phyloP scores from a whole-genome alignment of 2,888 invertebrate species.

The Conchocele bisecta region DNA sequence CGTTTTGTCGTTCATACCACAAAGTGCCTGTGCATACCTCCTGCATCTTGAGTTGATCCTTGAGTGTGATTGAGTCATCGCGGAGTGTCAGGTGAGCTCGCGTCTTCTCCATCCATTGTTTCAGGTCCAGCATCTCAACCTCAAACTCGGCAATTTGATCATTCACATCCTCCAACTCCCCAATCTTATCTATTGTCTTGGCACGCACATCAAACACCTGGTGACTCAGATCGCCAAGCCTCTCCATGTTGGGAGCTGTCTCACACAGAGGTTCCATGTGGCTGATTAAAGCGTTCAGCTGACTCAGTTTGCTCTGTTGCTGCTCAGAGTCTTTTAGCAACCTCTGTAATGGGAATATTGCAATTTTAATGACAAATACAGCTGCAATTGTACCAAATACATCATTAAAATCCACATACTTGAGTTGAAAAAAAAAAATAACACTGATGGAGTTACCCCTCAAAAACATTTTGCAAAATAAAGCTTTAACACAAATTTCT shows the following conservation, averaged over 20 bases:
- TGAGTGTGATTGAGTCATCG: slow-evolving; percentile 71
- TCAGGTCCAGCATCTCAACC: slow-evolving; percentile 94
- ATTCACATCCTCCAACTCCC: slow-evolving; percentile 93
- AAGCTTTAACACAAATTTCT: too few species aligned
- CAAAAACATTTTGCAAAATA: too few species aligned
- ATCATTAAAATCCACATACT: too few species aligned
- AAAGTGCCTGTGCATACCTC: slow-evolving; percentile 68
- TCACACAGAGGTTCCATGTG: slow-evolving; percentile 72
- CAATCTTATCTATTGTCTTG: slow-evolving; percentile 80
- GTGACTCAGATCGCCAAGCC: slow-evolving; percentile 64
- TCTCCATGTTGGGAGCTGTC: slow-evolving; percentile 59
- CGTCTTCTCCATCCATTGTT: slow-evolving; percentile 94
- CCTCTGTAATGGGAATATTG: slow-evolving; percentile 56
- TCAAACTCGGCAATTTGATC: slow-evolving; percentile 99
- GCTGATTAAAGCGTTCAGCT: slow-evolving; percentile 67
- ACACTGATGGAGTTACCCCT: too few species aligned
- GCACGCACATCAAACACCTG: slow-evolving; percentile 61
- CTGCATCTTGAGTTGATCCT: slow-evolving; percentile 70
- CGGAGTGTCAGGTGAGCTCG: slow-evolving; percentile 82
- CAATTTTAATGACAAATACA: too few species aligned
- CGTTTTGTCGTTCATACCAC: too few species aligned
- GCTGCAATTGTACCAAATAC: too few species aligned
- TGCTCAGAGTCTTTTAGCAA: slow-evolving; percentile 68
- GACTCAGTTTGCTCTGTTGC: slow-evolving; percentile 66
- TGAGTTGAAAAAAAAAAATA: too few species aligned